A percentile compares a stretch with the other conserved stretches of the same genome.
These are phyloP conservation scores for Phymastichus coffea DNA, from an alignment of 1,140 invertebrate genomes.

Conservation along the genomic window DNA sequence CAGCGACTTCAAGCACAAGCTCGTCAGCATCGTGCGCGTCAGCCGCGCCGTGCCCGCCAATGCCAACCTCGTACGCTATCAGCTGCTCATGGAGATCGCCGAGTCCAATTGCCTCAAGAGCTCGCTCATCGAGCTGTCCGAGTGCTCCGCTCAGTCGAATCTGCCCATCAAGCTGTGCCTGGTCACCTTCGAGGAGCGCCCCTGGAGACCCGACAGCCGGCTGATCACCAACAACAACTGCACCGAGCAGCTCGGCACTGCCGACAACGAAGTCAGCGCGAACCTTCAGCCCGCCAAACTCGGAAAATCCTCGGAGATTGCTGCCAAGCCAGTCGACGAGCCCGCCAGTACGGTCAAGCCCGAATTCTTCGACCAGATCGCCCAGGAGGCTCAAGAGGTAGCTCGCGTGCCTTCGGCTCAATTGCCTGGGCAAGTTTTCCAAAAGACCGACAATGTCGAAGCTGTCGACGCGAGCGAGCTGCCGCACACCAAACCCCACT, in stretches of 20 bases:
- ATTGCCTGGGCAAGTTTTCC: constrained; percentile 5
- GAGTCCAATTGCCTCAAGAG: constrained; percentile 48
- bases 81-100: constrained; percentile 45
- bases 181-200: constrained; percentile 46
- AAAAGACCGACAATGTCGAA: not conserved
- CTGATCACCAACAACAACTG: constrained; percentile 49
- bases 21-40: constrained; percentile 43
- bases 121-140: constrained; percentile 37
- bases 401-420: constrained; percentile 28
- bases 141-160: constrained; percentile 43
- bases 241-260: constrained; percentile 35
- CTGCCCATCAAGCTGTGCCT: constrained; percentile 42
- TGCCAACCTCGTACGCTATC: constrained; percentile 45
- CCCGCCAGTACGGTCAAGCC: constrained; percentile 31
- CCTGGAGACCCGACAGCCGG: constrained; percentile 39
- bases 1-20: constrained; percentile 48
- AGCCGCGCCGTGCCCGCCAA: constrained; percentile 45
- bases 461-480: constrained; percentile 21
- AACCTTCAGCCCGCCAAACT: constrained; percentile 21
- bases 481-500: constrained; percentile 30
- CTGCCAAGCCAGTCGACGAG: constrained; percentile 24
- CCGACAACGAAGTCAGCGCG: constrained; percentile 42
- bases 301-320: constrained; percentile 26
- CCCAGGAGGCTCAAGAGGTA: constrained; percentile 41
- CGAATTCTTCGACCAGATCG: constrained; percentile 42